Conservation (phyloP, 1,140 invertebrate species). For the Leguminivora glycinivorella region DNA sequence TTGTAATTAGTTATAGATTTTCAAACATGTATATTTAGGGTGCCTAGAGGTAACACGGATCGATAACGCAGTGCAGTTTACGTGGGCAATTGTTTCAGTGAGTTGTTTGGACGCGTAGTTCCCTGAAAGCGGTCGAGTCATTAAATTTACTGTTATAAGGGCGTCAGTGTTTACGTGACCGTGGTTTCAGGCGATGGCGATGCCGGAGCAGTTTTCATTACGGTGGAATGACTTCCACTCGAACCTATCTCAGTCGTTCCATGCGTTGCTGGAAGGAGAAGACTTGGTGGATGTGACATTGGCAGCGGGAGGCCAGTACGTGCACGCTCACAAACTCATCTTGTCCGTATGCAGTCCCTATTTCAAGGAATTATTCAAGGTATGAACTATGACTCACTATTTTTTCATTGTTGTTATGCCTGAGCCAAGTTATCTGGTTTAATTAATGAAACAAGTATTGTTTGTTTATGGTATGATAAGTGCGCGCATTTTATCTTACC, state of each 20-base stretch:
- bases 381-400: slow-evolving; percentile 80
- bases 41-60: slow-evolving; percentile 17
- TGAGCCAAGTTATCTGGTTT: slow-evolving; percentile 24
- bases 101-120: slow-evolving; percentile 70
- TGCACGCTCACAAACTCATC: slow-evolving; percentile 86
- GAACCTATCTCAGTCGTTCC: slow-evolving; percentile 85
- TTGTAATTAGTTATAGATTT: slow-evolving; percentile 35
- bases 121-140: slow-evolving; percentile 52
- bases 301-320: slow-evolving; percentile 83
- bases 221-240: slow-evolving; percentile 92
- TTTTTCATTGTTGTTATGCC: slow-evolving; percentile 29
- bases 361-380: slow-evolving; percentile 86
- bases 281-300: slow-evolving; percentile 87
- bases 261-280: slow-evolving; percentile 83
- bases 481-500: slow-evolving; percentile 2
- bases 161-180: slow-evolving; percentile 29
- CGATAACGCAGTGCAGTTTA: slow-evolving; percentile 33
- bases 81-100: slow-evolving; percentile 57
- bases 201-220: slow-evolving; percentile 87
- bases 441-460: slow-evolving; percentile 23
- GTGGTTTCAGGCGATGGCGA: slow-evolving; percentile 61
- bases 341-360: slow-evolving; percentile 86
- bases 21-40: slow-evolving; percentile 38
- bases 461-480: slow-evolving; percentile 21
- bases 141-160: slow-evolving; percentile 58